phyloP scores from a whole-genome alignment of 2,797 vertebrate species.

The Pteronotus mesoamericanus region DNA sequence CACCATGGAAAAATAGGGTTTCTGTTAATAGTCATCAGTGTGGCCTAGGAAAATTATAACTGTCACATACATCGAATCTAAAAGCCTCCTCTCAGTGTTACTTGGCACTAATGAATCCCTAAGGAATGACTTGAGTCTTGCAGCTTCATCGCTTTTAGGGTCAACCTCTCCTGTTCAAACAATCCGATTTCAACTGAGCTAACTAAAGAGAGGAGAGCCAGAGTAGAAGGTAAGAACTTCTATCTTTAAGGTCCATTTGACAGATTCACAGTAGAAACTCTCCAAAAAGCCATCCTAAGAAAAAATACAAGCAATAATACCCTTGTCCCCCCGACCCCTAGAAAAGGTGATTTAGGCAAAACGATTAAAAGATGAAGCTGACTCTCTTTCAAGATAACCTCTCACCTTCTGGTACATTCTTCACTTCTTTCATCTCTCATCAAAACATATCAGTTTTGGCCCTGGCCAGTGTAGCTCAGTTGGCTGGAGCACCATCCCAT shows the following conservation, averaged over 20 bases:
- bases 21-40: neutral
- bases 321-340: too few relatives aligned
- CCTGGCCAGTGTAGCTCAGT: neutral
- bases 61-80: neutral
- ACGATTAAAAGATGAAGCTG: neutral
- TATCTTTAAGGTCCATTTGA: neutral
- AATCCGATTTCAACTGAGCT: neutral
- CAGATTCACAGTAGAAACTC: neutral
- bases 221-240: neutral
- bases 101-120: neutral
- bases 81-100: neutral
- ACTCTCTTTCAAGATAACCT: neutral
- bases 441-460: neutral
- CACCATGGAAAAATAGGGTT: conserved; percentile 1
- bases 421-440: neutral
- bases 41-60: neutral
- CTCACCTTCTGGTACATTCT: neutral
- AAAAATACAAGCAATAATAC: neutral
- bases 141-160: neutral
- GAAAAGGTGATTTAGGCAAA: neutral
- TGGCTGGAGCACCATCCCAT: neutral
- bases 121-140: neutral
- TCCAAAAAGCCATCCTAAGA: neutral
- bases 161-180: conserved; percentile 7
- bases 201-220: neutral